Evolutionary conservation across 1,140 invertebrate species (phyloP).

Genomic region (Nasonia longicornis): DNA sequence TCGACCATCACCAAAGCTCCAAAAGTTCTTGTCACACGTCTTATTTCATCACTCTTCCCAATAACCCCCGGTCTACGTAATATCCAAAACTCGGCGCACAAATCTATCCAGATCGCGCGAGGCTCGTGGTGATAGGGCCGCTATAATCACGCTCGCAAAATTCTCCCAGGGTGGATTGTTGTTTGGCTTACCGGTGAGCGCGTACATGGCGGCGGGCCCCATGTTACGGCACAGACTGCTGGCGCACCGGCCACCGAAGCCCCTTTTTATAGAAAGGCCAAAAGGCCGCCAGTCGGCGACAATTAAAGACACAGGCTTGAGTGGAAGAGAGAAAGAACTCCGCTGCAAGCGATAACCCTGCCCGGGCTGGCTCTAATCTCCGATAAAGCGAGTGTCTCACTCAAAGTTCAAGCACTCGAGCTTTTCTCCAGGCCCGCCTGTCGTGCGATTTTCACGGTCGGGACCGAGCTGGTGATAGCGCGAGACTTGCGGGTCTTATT

Average conservation of each 20-base stretch:
- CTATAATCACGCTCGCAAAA: not conserved
- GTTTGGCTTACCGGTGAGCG: conserved; percentile 55
- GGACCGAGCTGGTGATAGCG: not conserved
- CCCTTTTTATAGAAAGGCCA: conserved; percentile 62
- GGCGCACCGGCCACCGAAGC: conserved; percentile 38
- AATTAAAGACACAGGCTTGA: conserved; percentile 35
- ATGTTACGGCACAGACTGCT: conserved; percentile 58
- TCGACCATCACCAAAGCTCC: not conserved
- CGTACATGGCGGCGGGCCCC: conserved; percentile 54
- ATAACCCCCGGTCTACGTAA: not conserved
- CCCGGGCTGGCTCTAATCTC: conserved; percentile 51
- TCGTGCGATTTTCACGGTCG: not conserved
- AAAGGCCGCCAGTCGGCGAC: conserved; percentile 53
- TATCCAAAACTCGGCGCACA: not conserved
- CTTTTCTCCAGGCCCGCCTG: not conserved
- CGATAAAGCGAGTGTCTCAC: not conserved
- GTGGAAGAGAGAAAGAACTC: conserved; percentile 34
- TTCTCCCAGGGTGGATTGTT: not conserved
- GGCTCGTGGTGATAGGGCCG: too few relatives aligned
- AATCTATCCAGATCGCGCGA: not conserved
- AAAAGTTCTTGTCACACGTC: not conserved
- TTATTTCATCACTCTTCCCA: not conserved
- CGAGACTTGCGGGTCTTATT: too few relatives aligned
- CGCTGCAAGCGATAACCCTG: conserved; percentile 60
- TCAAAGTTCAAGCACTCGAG: not conserved